phyloP scores from a whole-genome alignment of 2,113 vertebrate genomes.

The Corvus hawaiiensis region DNA sequence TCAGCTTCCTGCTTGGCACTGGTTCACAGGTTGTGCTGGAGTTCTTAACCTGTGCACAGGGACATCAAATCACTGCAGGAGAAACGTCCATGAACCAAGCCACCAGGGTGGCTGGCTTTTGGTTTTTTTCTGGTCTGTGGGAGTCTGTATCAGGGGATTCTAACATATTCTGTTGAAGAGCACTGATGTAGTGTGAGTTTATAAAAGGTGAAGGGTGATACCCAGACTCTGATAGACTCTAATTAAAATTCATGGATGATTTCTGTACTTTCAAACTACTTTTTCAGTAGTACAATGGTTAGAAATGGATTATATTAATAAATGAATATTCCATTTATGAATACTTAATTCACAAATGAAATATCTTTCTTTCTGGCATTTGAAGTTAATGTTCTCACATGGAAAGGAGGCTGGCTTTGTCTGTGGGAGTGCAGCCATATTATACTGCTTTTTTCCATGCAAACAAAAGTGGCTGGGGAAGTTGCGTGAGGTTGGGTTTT shows the following conservation, averaged over 20 bases:
- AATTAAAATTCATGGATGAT: neutral
- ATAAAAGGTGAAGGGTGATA: neutral
- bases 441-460: neutral
- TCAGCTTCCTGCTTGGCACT: neutral
- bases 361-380: neutral
- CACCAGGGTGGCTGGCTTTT: neutral
- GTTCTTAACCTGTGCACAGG: neutral
- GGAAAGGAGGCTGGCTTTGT: neutral
- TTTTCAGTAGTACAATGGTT: neutral
- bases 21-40: neutral
- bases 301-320: neutral
- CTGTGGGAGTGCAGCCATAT: neutral
- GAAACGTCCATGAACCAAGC: neutral
- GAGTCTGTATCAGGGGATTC: neutral
- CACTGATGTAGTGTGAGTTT: neutral
- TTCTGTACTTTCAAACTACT: neutral
- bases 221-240: neutral
- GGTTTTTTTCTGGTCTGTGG: accelerated
- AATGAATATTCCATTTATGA: neutral
- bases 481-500: neutral
- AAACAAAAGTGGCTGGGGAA: neutral
- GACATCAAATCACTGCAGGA: neutral
- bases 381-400: neutral
- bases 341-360: neutral
- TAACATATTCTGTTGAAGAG: neutral